These are phyloP conservation scores for Microcebus tavaratra DNA, from an alignment of 2,113 vertebrate species.

Conservation along the genomic window DNA sequence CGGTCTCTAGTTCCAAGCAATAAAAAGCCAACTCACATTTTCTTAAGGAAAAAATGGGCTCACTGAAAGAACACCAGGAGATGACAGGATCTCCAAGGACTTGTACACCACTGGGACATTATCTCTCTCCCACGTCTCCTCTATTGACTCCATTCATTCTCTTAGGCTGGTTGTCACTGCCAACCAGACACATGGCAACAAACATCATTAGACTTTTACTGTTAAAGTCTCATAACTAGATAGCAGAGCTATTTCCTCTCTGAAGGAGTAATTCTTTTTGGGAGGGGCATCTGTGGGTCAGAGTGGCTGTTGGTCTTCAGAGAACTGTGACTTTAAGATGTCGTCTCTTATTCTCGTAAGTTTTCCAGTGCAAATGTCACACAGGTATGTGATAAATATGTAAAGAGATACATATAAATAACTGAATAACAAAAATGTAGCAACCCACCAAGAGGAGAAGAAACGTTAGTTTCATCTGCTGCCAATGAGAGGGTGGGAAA, in stretches of 20 bases:
- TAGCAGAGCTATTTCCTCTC: not conserved
- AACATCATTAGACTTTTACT: not conserved
- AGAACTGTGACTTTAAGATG: not conserved
- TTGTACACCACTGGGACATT: not conserved
- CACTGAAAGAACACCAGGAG: not conserved
- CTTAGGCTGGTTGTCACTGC: not conserved
- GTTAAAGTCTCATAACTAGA: not conserved
- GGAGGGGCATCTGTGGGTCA: not conserved
- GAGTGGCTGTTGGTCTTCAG: not conserved
- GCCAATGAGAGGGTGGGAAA: not conserved
- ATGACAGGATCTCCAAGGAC: not conserved
- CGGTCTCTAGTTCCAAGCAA: not conserved
- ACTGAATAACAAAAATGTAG: not conserved
- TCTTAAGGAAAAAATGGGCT: not conserved
- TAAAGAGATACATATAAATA: not conserved
- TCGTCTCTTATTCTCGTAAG: not conserved
- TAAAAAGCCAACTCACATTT: not conserved
- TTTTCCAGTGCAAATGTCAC: not conserved
- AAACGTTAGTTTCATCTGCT: not conserved
- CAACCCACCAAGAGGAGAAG: not conserved
- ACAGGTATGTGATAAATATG: not conserved
- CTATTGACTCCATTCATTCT: not conserved
- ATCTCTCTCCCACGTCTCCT: not conserved
- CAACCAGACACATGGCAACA: not conserved
- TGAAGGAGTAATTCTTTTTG: not conserved